phyloP scores from a whole-genome alignment of 2,113 vertebrate species.

The Prochilodus magdalenae region DNA sequence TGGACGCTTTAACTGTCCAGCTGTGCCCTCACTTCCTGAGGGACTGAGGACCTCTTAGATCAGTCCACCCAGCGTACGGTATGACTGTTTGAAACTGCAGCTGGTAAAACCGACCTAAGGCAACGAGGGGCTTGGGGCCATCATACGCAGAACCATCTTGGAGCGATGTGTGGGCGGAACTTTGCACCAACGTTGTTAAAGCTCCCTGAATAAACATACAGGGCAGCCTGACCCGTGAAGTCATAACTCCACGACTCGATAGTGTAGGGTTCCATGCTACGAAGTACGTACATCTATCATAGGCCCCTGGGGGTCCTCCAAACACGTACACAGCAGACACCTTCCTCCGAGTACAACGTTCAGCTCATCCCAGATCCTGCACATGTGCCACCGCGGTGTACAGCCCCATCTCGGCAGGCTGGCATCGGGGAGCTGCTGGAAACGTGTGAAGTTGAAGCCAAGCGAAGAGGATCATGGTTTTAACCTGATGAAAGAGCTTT shows the following conservation, averaged over 20 bases:
- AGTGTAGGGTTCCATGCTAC: not conserved
- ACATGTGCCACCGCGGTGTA: not conserved
- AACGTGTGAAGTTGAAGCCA: not conserved
- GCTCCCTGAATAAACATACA: not conserved
- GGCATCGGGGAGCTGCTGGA: not conserved
- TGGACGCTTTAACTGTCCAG: not conserved
- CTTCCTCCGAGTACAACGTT: too few relatives aligned
- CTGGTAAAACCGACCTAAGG: not conserved
- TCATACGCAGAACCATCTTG: not conserved
- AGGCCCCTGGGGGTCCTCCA: not conserved
- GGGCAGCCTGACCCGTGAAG: not conserved
- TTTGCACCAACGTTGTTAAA: not conserved
- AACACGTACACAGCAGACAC: not conserved
- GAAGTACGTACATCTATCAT: not conserved
- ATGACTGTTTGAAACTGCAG: too few relatives aligned
- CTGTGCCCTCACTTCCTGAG: not conserved
- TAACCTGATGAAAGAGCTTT: constrained; percentile 40
- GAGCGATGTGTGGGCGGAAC: not conserved
- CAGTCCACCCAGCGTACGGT: not conserved
- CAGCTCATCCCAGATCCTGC: not conserved
- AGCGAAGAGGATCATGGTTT: constrained; percentile 28
- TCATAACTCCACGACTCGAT: not conserved
- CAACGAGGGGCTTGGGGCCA: not conserved
- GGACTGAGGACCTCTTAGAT: not conserved
- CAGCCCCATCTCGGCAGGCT: not conserved